Evolutionary conservation across 2,797 vertebrate species (phyloP).

Genomic region (Enteromius radiatus): DNA sequence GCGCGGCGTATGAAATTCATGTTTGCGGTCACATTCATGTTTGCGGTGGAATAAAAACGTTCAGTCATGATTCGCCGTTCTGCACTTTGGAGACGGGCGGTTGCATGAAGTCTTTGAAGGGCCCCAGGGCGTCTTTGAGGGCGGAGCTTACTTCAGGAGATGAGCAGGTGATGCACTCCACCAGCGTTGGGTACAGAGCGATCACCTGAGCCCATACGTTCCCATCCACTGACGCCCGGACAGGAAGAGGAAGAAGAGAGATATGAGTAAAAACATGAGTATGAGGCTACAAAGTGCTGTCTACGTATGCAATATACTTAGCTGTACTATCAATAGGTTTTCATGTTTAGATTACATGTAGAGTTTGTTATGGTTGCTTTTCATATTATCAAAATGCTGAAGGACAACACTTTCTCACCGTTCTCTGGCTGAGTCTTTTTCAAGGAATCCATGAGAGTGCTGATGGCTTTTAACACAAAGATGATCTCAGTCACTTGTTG

Average conservation of each 20-base stretch:
- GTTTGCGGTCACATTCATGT: slow-evolving; percentile 78
- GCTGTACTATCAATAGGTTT: not conserved
- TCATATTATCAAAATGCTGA: not conserved
- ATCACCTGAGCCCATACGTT: slow-evolving; percentile 98
- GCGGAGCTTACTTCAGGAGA: slow-evolving; percentile 96
- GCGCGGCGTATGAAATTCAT: slow-evolving; percentile 64
- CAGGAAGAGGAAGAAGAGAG: slow-evolving; percentile 6
- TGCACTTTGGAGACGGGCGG: slow-evolving; percentile 94
- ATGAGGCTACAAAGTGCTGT: not conserved
- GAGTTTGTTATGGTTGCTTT: not conserved
- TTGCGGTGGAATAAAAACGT: slow-evolving; percentile 61
- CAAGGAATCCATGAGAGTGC: slow-evolving; percentile 98
- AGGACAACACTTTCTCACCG: slow-evolving; percentile 78
- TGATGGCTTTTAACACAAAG: slow-evolving; percentile 98
- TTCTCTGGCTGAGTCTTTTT: slow-evolving; percentile 99
- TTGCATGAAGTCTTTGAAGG: slow-evolving; percentile 99
- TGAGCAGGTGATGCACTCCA: slow-evolving; percentile 97
- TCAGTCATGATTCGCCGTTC: slow-evolving; percentile 85
- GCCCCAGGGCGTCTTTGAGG: slow-evolving; percentile 94
- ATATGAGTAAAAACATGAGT: slow-evolving; percentile 9
- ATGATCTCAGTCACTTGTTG: slow-evolving; percentile 99
- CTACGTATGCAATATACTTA: not conserved
- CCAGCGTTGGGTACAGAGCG: slow-evolving; percentile 94
- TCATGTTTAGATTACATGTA: not conserved
- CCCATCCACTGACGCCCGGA: slow-evolving; percentile 85